These are phyloP conservation scores for Turnix velox DNA, from an alignment of 2,113 vertebrate genomes.

Conservation along the genomic window DNA sequence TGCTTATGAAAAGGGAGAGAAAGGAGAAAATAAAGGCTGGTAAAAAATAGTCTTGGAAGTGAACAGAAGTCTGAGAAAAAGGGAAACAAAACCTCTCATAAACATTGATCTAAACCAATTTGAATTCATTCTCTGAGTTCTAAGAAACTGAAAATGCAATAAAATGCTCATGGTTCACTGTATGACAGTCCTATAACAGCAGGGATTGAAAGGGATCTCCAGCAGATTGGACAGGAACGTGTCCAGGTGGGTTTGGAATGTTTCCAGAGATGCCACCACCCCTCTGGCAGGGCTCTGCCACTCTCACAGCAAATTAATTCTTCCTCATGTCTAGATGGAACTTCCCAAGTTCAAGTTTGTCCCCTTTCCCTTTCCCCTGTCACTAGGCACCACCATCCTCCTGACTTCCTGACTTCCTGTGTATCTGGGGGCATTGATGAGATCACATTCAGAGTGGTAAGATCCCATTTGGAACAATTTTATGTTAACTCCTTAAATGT, in stretches of 20 bases:
- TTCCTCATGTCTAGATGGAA: no score
- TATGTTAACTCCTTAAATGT: conserved; percentile 52
- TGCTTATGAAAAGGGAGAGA: neutral
- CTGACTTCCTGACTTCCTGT: neutral
- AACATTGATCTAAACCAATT: neutral
- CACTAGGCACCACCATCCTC: neutral
- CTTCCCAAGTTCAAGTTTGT: no score
- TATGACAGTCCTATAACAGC: no score
- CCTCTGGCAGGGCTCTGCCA: no score
- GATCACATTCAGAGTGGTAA: neutral
- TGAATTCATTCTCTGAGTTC: neutral
- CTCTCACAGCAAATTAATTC: no score
- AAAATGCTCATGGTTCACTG: neutral
- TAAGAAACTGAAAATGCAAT: neutral
- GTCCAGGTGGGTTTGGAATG: no score
- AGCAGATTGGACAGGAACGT: no score
- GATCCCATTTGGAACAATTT: neutral
- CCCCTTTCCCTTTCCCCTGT: no score
- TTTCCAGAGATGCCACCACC: no score
- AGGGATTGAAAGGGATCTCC: no score
- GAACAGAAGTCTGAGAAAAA: neutral
- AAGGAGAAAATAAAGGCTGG: neutral
- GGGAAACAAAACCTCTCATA: neutral
- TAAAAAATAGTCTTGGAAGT: neutral
- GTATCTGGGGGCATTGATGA: no score